phyloP scores from a whole-genome alignment of 2,797 vertebrate genomes.

The Clamator glandarius region DNA sequence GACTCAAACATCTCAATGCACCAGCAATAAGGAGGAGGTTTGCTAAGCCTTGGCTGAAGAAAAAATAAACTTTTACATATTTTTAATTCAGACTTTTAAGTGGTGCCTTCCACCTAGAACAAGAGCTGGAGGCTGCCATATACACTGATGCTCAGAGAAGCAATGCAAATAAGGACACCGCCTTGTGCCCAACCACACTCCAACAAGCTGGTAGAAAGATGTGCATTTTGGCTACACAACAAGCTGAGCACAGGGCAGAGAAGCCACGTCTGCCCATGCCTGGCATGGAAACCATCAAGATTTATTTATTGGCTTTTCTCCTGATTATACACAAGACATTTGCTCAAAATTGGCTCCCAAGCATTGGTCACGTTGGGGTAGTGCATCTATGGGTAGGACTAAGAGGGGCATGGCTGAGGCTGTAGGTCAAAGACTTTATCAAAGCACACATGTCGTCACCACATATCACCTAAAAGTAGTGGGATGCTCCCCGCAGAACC shows the following conservation, averaged over 20 bases:
- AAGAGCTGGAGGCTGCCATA: background rate
- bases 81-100: slow-evolving; percentile 13
- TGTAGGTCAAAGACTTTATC: background rate
- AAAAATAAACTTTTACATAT: slow-evolving; percentile 9
- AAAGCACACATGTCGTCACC: background rate
- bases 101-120: background rate
- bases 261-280: background rate
- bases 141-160: background rate
- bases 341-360: background rate
- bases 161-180: background rate
- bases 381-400: background rate
- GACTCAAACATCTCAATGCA: background rate
- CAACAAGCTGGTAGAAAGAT: background rate
- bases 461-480: background rate
- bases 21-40: background rate
- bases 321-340: background rate
- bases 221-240: background rate
- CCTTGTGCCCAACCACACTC: background rate
- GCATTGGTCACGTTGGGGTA: fast-evolving
- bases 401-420: background rate
- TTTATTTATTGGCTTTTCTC: background rate
- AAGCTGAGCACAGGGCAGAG: fast-evolving
- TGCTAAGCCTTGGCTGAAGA: slow-evolving; percentile 22
- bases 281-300: background rate
- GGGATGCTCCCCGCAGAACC: background rate